phyloP scores from a whole-genome alignment of 35 echinoderm and acorn worm species.

The Antedon bifida region DNA sequence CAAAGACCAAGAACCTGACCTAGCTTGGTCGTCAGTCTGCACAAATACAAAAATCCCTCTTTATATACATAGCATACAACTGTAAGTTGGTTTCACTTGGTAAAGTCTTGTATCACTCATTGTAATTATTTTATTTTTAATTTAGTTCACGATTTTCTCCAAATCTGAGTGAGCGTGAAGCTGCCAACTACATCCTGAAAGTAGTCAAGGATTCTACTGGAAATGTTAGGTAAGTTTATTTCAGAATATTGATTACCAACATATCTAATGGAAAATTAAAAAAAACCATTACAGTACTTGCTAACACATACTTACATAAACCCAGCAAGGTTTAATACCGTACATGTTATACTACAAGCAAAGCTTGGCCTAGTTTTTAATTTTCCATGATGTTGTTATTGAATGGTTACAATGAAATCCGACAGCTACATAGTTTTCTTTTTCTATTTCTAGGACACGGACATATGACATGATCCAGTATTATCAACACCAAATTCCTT shows the following conservation, averaged over 20 bases:
- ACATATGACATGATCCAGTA: slow-evolving; percentile 97
- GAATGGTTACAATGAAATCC: too few relatives aligned
- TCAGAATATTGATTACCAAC: not conserved
- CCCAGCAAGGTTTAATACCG: not conserved
- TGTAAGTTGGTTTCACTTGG: too few relatives aligned
- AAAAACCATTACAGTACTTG: not conserved
- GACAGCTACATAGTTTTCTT: not conserved
- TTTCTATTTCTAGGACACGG: slow-evolving; percentile 52
- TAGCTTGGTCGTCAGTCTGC: not conserved
- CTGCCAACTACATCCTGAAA: slow-evolving; percentile 72
- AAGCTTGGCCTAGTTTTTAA: too few relatives aligned
- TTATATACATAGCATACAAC: too few relatives aligned
- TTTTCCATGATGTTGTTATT: too few relatives aligned
- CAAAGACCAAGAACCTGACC: not conserved
- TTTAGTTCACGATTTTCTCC: slow-evolving; percentile 64
- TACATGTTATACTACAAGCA: too few relatives aligned
- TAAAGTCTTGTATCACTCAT: too few relatives aligned
- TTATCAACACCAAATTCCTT: slow-evolving; percentile 96
- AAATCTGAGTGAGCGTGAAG: slow-evolving; percentile 77
- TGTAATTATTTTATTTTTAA: not conserved
- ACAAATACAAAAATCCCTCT: not conserved
- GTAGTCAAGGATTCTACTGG: slow-evolving; percentile 72
- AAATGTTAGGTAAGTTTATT: slow-evolving; percentile 61
- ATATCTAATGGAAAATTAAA: not conserved
- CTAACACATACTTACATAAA: not conserved